Evolutionary conservation across 1,140 invertebrate genomes (phyloP).

Genomic region (Temnothorax nylanderi): DNA sequence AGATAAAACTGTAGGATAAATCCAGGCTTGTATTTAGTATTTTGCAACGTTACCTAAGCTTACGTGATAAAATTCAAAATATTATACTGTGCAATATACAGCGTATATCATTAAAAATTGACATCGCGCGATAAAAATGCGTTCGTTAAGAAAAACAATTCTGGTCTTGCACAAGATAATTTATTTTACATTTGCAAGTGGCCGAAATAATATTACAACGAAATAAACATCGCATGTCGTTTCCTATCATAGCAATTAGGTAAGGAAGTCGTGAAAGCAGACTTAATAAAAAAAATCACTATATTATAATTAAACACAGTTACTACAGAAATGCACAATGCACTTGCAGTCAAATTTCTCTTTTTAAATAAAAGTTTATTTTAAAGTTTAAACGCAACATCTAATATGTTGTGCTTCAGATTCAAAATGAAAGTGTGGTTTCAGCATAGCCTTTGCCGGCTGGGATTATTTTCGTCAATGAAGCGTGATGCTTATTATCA

Average conservation of each 20-base stretch:
- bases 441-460: background rate
- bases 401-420: background rate
- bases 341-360: too few species aligned
- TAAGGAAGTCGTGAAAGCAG: background rate
- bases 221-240: too few species aligned
- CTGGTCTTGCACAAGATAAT: background rate
- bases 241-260: background rate
- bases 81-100: background rate
- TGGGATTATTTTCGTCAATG: background rate
- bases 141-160: background rate
- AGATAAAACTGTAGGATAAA: background rate
- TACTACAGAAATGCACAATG: too few species aligned
- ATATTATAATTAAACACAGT: too few species aligned
- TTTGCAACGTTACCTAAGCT: background rate
- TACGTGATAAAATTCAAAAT: background rate
- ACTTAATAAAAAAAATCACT: slow-evolving; percentile 7
- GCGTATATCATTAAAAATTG: background rate
- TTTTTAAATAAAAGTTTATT: too few species aligned
- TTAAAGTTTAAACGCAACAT: too few species aligned
- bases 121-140: background rate
- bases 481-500: background rate
- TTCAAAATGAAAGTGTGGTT: background rate
- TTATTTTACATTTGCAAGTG: too few species aligned
- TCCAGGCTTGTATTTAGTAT: background rate
- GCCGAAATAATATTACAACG: too few species aligned